Evolutionary conservation across 2,797 vertebrate genomes (phyloP).

Genomic region (Masticophis lateralis): DNA sequence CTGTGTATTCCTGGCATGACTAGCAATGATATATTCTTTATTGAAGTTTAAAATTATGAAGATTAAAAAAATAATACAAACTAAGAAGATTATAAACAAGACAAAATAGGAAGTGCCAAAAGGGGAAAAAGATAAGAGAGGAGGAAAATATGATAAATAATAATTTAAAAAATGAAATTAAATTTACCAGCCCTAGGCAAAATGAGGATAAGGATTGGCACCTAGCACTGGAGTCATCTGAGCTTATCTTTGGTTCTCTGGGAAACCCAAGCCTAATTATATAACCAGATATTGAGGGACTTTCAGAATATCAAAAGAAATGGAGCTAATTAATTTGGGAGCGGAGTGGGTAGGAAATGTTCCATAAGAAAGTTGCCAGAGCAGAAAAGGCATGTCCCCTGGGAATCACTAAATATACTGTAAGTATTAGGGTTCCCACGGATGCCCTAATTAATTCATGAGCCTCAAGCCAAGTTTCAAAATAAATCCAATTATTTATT

Average conservation of each 20-base stretch:
- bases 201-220: not conserved
- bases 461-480: no score
- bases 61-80: not conserved
- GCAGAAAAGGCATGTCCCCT: not conserved
- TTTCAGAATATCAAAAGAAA: not conserved
- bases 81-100: not conserved
- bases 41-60: not conserved
- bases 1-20: not conserved
- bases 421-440: not conserved
- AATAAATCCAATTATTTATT: no score
- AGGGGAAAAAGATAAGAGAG: not conserved
- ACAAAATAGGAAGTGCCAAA: not conserved
- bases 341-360: not conserved
- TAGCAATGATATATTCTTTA: not conserved
- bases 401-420: not conserved
- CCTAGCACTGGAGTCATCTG: not conserved
- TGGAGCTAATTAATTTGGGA: not conserved
- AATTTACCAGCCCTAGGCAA: not conserved
- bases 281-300: not conserved
- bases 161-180: not conserved
- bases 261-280: not conserved
- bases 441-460: no score
- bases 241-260: not conserved
- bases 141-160: not conserved
- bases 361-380: not conserved